Evolutionary conservation across 2,797 vertebrate genomes (phyloP).

Genomic region (Varecia variegata): DNA sequence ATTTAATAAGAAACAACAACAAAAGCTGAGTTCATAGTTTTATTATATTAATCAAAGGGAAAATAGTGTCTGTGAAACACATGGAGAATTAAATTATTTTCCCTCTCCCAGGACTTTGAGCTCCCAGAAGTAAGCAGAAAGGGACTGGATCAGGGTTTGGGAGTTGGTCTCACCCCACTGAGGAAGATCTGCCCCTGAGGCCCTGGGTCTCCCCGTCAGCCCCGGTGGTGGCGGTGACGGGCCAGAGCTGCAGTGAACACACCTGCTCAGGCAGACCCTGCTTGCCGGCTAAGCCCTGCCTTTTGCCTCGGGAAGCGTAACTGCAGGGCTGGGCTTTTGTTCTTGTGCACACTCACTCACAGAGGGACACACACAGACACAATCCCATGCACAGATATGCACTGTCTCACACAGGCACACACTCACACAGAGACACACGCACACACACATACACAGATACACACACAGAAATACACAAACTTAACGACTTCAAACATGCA

Average conservation of each 20-base stretch:
- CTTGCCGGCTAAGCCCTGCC: background rate
- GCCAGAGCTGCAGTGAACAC: background rate
- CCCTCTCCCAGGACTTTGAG: background rate
- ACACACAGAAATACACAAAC: background rate
- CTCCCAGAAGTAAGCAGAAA: background rate
- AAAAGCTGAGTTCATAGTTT: background rate
- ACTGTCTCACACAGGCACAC: no score
- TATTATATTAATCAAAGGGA: background rate
- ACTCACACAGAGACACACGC: background rate
- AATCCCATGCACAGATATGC: background rate
- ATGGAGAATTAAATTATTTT: accelerated
- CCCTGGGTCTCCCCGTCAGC: background rate
- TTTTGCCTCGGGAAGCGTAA: background rate
- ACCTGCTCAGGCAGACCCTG: no score
- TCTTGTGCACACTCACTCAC: no score
- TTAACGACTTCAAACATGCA: background rate
- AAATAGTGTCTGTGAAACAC: accelerated
- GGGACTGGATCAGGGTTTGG: background rate
- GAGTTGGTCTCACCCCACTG: background rate
- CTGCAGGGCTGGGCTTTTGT: background rate
- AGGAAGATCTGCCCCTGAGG: background rate
- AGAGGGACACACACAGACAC: background rate
- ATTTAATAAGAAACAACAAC: background rate
- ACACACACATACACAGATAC: background rate
- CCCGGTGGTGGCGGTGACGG: accelerated